Evolutionary conservation across 2,797 vertebrate genomes (phyloP), one percentile per base, ranked within the genome.

Genomic region (Cynopterus sphinx): DNA sequence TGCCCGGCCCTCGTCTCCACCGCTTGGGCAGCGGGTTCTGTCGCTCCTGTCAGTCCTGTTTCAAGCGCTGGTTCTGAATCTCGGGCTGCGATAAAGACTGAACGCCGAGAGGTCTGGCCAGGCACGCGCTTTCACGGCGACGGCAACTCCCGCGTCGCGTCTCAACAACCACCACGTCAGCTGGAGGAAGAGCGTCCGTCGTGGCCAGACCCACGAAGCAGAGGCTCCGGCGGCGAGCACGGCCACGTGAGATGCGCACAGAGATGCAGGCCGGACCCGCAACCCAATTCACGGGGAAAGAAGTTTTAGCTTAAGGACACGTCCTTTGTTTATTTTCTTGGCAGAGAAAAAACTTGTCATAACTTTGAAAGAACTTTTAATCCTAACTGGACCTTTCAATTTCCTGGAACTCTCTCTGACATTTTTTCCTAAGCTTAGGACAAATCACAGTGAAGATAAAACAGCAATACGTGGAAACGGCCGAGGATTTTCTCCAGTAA

Each of bases 31-130:
- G 92, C 85, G 87, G 96, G 95, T 98, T 98, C 97, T 97, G 97
- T 98, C 97, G 91, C 94, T 94, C 92, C 65, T 77, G 97, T 97
- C 98, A 85, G 91, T 93, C 96, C 89, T 41, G 96, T 53, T 92
- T 92, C 88, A 95, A 97, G 96, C 90, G 90, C 90, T 39, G 43
- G 86, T 93, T 96, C 65, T 92, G 57, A 51, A 68, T 43, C 21
- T 87, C 67, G 77, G 55, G 95, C 88, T 70, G 79, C 95, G 97
- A 95, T 51, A 89, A 95, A 95, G 70, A 97, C 68, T 79, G 70
- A 53, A 88, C 4, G 22, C 51, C 75, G n/a, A 53, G 87, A 94
- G 6, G 33, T 39, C 36, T 6, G 19, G 33, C 71, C 46, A 87
- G 75, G 65, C 61, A 46, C 19, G 21, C 31, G 26, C 41, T 68